These are phyloP conservation scores for Fratercula arctica DNA, from an alignment of 2,797 vertebrate genomes.

Conservation along the genomic window DNA sequence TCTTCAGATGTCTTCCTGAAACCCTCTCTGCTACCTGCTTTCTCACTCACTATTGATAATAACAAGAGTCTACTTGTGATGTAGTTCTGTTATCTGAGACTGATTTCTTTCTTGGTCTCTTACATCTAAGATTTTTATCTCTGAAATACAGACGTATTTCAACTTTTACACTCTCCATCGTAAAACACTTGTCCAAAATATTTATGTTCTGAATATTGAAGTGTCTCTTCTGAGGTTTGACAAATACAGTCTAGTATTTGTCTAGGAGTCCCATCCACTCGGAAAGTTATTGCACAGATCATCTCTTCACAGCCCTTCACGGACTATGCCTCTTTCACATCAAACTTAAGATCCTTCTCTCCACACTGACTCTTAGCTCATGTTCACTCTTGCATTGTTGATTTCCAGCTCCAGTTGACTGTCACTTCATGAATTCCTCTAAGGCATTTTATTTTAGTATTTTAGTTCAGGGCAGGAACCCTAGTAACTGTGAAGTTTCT, in stretches of 20 bases:
- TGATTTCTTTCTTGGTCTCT: background rate
- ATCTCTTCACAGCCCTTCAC: background rate
- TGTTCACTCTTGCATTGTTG: background rate
- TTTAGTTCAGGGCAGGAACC: background rate
- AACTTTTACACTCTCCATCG: background rate
- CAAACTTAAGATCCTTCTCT: background rate
- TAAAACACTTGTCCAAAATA: background rate
- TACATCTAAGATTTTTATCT: background rate
- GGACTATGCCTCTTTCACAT: background rate
- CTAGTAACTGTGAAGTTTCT: background rate
- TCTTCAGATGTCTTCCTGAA: background rate
- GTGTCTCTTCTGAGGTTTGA: background rate
- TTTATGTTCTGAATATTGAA: background rate
- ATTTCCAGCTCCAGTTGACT: background rate
- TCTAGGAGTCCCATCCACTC: background rate
- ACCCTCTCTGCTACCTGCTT: background rate
- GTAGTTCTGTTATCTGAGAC: background rate
- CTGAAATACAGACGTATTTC: background rate
- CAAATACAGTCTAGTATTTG: background rate
- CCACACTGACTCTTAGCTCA: background rate
- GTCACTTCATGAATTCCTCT: background rate
- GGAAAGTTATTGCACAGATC: background rate
- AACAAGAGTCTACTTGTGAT: background rate
- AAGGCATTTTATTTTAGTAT: background rate
- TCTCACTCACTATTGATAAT: background rate